phyloP scores from a whole-genome alignment of 2,113 vertebrate genomes.

The Murina feae region DNA sequence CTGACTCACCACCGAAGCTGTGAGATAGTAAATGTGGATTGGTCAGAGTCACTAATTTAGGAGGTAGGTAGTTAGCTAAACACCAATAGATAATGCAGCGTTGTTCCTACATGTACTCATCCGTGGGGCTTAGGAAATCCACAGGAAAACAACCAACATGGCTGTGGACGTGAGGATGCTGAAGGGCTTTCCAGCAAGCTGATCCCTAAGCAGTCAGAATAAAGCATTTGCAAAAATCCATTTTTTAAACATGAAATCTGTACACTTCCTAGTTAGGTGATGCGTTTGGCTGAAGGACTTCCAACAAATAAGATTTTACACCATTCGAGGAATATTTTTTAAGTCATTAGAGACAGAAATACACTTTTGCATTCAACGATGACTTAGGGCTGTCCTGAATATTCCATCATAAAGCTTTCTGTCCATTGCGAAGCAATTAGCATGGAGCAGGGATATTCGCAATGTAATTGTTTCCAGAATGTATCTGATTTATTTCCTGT shows the following conservation, averaged over 20 bases:
- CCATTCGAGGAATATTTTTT: neutral
- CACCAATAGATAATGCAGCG: neutral
- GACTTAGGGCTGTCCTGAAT: neutral
- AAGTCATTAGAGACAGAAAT: neutral
- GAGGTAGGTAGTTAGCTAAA: neutral
- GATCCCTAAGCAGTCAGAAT: neutral
- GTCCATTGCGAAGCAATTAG: slow-evolving; percentile 50
- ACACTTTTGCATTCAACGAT: neutral
- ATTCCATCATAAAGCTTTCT: slow-evolving; percentile 42
- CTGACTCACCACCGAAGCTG: neutral
- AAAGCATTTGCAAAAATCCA: neutral
- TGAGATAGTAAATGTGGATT: neutral
- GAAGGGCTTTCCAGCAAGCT: neutral
- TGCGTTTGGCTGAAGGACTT: neutral
- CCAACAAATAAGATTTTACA: neutral
- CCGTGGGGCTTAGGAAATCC: neutral
- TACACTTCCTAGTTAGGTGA: neutral
- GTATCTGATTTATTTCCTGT: neutral
- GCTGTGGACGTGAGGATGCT: neutral
- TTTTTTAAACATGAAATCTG: neutral
- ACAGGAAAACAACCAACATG: neutral
- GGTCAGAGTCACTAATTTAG: neutral
- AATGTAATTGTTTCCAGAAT: neutral
- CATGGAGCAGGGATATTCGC: neutral
- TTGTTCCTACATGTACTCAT: neutral